Base-by-base conservation (phyloP, 2,113 vertebrate genomes). In the Leucopsar rothschildi region DNA sequence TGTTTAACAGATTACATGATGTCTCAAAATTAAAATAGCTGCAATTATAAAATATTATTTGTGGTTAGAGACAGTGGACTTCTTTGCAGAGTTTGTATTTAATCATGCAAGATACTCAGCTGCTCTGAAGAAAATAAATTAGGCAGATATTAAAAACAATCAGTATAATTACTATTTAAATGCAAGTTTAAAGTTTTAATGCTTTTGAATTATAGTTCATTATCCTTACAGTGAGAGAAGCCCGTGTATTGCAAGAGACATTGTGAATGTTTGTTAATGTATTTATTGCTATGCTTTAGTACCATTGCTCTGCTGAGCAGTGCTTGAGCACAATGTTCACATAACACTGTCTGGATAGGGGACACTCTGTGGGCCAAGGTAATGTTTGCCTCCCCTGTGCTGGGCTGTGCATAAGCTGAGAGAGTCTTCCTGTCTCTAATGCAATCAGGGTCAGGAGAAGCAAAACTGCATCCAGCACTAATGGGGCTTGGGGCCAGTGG, bases 21-120 rank as follows among this genome's bases (percentile, higher is more conserved):
- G 82, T 88, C 53, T 94, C 88, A 88, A 84, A 96, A 94, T 96
- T 93, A 94, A 90, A 94, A 88, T 93, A 88, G 70, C 60, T 23
- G 55, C 85, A 95, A 96, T 96, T 96, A 91, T 70, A 56, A 88
- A 81, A 91, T 75, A 64, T 81, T 94, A 78, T 93, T 92, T 83
- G 82, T 93, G 15, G 52, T 86, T 90, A 77, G 44, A 92, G 68
- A 83, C 76, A 78, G 25, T 83, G 79, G 68, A 63, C 29, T 90
- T 72, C 86, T 91, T 94, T 73, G 22, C 64, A 88, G 59, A 95
- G 44, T 77, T 77, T 88, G 19, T 73, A 60, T 92, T 73, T 94
- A 92, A 63, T 86, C 79, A 92, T 21, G 33, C 71, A 86, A 94
- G 60, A 81, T 64, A 69, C 71, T 96, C 64, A 86, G 49, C 88